Percentiles rank a stretch among this genome's conserved stretches.
Evolutionary conservation across 1,140 invertebrate species (phyloP).

Genomic region (Pollicipes pollicipes): DNA sequence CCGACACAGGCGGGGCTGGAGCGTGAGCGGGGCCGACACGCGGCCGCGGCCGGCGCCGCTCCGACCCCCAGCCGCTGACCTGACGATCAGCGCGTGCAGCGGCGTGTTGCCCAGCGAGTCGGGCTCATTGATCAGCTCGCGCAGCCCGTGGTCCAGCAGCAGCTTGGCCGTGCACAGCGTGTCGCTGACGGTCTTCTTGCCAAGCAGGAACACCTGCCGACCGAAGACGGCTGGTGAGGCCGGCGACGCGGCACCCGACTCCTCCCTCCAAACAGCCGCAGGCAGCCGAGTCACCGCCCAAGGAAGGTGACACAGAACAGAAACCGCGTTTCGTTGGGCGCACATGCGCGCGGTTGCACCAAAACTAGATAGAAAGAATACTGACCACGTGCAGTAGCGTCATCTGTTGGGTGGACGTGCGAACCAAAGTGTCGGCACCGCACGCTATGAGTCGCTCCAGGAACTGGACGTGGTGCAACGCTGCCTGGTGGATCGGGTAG

Average conservation of each 20-base stretch:
- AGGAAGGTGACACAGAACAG: too few species aligned
- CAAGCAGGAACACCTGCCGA: slow-evolving; percentile 20
- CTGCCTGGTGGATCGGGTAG: slow-evolving; percentile 53
- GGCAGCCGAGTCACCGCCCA: too few species aligned
- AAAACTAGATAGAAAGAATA: too few species aligned
- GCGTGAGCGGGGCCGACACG: too few species aligned
- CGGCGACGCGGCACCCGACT: too few species aligned
- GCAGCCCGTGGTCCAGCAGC: slow-evolving; percentile 42
- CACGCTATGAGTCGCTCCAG: slow-evolving; percentile 41
- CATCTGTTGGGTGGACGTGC: slow-evolving; percentile 53
- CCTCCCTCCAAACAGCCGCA: too few species aligned
- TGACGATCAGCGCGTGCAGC: slow-evolving; percentile 42
- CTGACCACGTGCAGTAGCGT: slow-evolving; percentile 43
- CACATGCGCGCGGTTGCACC: too few species aligned
- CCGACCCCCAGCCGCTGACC: too few species aligned
- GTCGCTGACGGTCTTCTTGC: slow-evolving; percentile 46
- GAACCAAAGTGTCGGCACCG: slow-evolving; percentile 45
- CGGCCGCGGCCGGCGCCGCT: too few species aligned
- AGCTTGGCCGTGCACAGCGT: slow-evolving; percentile 43
- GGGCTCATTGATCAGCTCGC: slow-evolving; percentile 49
- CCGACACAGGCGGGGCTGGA: too few species aligned
- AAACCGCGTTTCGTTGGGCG: too few species aligned
- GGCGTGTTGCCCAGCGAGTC: slow-evolving; percentile 45
- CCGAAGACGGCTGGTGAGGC: too few species aligned
- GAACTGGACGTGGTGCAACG: slow-evolving; percentile 45